A percentile compares a stretch with the other conserved stretches of the same genome.
These are phyloP conservation scores for Zootermopsis nevadensis DNA, from an alignment of 2,888 invertebrate species.

Conservation along the genomic window DNA sequence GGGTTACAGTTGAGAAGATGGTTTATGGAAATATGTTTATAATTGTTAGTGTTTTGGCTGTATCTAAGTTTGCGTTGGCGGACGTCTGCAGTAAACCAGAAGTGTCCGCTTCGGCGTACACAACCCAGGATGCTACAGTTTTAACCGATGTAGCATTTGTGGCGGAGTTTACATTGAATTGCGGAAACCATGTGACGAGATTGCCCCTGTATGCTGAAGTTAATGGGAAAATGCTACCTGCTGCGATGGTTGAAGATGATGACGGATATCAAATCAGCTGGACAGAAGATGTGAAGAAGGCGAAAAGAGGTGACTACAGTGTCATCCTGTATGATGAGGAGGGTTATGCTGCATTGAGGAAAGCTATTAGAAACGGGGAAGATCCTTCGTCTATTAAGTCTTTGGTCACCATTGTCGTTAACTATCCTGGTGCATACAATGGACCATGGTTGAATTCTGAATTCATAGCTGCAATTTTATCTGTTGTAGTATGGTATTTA, in stretches of 20 bases:
- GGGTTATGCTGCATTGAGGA: constrained; percentile 86
- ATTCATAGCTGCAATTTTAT: constrained; percentile 83
- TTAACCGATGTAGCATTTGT: constrained; percentile 92
- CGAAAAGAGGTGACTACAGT: constrained; percentile 82
- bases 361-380: constrained; percentile 81
- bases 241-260: constrained; percentile 78
- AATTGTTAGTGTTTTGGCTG: neutral
- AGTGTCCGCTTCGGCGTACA: constrained; percentile 83
- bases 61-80: constrained; percentile 35
- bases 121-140: constrained; percentile 92
- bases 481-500: constrained; percentile 84
- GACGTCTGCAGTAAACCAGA: constrained; percentile 61
- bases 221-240: constrained; percentile 85
- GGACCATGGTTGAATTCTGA: constrained; percentile 96
- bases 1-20: neutral
- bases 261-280: constrained; percentile 92
- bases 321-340: constrained; percentile 92
- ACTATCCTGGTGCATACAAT: constrained; percentile 84
- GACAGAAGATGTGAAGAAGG: constrained; percentile 88
- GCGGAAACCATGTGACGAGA: constrained; percentile 74
- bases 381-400: constrained; percentile 74
- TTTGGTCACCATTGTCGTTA: constrained; percentile 76
- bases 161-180: constrained; percentile 88
- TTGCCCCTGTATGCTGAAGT: constrained; percentile 90
- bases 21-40: neutral